A percentile compares a stretch with the other conserved stretches of the same genome.
These are phyloP conservation scores for Euwallacea fornicatus DNA, from an alignment of 1,140 invertebrate genomes.

Conservation along the genomic window DNA sequence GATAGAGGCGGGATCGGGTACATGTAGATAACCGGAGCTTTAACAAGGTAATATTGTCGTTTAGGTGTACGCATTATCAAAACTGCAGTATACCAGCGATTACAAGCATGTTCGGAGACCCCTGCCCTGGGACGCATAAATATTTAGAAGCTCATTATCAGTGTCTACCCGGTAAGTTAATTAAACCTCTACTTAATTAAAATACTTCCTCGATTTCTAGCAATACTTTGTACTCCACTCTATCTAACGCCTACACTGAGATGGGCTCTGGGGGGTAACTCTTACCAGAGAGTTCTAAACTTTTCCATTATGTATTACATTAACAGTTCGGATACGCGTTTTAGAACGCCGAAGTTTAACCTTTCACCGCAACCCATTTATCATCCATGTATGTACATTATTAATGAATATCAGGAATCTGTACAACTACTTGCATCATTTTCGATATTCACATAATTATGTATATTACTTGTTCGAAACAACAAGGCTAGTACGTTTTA, in stretches of 20 bases:
- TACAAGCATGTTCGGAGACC: conserved; percentile 89
- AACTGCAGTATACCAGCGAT: conserved; percentile 90
- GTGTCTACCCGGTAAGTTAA: conserved; percentile 80
- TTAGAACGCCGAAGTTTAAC: conserved; percentile 7
- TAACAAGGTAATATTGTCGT: conserved; percentile 35
- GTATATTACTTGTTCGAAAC: no score
- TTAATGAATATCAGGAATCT: conserved; percentile 4
- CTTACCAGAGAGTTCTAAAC: conserved; percentile 2
- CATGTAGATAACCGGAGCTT: conserved; percentile 7
- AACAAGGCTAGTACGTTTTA: no score
- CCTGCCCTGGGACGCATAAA: conserved; percentile 91
- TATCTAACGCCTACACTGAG: conserved; percentile 28
- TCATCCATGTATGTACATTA: conserved; percentile 1
- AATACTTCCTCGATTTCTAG: conserved; percentile 45
- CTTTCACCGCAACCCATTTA: conserved; percentile 2
- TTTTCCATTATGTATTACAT: conserved; percentile 14
- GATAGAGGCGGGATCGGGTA: conserved; percentile 9
- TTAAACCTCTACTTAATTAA: conserved; percentile 39
- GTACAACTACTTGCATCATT: background rate
- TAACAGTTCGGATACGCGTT: conserved; percentile 2
- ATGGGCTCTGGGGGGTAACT: background rate
- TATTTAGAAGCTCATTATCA: conserved; percentile 96
- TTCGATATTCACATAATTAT: no score
- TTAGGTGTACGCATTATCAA: conserved; percentile 84
- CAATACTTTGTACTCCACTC: conserved; percentile 36